A percentile compares a stretch with the other conserved stretches of the same genome.
Evolutionary conservation across 2,797 vertebrate genomes (phyloP).

Genomic region (Danio albolineatus): DNA sequence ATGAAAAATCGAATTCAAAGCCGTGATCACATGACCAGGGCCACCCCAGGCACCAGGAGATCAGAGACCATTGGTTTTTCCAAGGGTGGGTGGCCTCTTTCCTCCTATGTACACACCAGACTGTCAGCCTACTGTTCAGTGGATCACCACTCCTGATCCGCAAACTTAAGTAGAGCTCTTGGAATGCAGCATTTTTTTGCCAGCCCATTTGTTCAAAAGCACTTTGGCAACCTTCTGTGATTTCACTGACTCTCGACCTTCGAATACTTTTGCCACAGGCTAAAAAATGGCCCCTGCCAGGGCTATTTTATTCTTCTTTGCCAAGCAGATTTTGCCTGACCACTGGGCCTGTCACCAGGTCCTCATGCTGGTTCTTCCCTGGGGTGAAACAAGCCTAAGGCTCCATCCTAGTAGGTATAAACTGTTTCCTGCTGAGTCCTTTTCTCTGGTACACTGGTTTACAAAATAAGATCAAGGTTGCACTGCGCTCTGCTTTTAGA

Average conservation of each 20-base stretch:
- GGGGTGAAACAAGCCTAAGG: constrained; percentile 41
- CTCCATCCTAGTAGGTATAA: constrained; percentile 28
- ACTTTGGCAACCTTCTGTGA: constrained; percentile 34
- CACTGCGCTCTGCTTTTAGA: neutral
- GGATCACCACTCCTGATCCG: neutral
- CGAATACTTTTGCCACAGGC: constrained; percentile 45
- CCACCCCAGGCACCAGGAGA: neutral
- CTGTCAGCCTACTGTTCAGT: neutral
- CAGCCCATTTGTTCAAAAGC: constrained; percentile 29
- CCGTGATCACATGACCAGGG: constrained; percentile 7
- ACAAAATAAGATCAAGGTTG: constrained; percentile 37
- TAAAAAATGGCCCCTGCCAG: constrained; percentile 14
- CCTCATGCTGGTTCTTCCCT: constrained; percentile 36
- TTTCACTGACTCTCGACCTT: constrained; percentile 26
- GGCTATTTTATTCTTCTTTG: constrained; percentile 31
- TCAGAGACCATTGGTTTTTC: constrained; percentile 1
- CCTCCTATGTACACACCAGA: neutral
- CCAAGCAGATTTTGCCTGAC: constrained; percentile 37
- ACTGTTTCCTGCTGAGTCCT: neutral
- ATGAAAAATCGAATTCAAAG: neutral
- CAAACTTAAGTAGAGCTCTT: neutral
- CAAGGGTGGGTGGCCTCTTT: neutral
- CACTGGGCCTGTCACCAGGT: constrained; percentile 31
- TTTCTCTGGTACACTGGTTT: constrained; percentile 7
- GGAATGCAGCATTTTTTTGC: constrained; percentile 4